Evolutionary conservation across 1,140 invertebrate genomes (phyloP).

Genomic region (Bactericera cockerelli): DNA sequence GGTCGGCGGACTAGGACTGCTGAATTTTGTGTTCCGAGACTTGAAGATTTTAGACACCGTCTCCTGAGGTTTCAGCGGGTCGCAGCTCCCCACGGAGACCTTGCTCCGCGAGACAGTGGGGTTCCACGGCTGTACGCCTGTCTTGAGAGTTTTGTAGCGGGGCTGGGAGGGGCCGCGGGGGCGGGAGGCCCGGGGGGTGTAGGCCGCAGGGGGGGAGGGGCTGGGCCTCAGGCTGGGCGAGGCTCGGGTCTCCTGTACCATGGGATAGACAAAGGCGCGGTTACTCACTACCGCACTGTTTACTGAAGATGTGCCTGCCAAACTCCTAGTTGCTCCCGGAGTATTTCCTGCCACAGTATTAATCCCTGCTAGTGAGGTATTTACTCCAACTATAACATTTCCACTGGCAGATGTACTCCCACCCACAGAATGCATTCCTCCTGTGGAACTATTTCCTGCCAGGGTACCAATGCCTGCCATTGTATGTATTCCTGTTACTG

Average conservation of each 20-base stretch:
- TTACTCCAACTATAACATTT: too few relatives aligned
- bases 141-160: conserved; percentile 38
- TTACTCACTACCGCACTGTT: too few relatives aligned
- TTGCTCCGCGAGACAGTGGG: conserved; percentile 36
- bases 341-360: too few relatives aligned
- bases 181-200: background rate
- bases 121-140: conserved; percentile 41
- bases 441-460: too few relatives aligned
- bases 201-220: background rate
- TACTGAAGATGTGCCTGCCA: too few relatives aligned
- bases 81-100: conserved; percentile 33
- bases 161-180: conserved; percentile 21
- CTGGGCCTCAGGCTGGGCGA: background rate
- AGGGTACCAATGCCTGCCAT: too few relatives aligned
- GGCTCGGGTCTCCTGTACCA: background rate
- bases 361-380: too few relatives aligned
- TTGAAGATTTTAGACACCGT: conserved; percentile 42
- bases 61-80: conserved; percentile 34
- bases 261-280: background rate
- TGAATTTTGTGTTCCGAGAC: conserved; percentile 31
- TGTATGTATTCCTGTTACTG: too few relatives aligned
- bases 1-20: background rate
- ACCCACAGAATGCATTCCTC: too few relatives aligned
- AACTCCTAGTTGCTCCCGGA: too few relatives aligned
- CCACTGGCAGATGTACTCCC: too few relatives aligned